These are phyloP conservation scores for Periophthalmus magnuspinnatus DNA, from an alignment of 2,797 vertebrate species.

Conservation along the genomic window DNA sequence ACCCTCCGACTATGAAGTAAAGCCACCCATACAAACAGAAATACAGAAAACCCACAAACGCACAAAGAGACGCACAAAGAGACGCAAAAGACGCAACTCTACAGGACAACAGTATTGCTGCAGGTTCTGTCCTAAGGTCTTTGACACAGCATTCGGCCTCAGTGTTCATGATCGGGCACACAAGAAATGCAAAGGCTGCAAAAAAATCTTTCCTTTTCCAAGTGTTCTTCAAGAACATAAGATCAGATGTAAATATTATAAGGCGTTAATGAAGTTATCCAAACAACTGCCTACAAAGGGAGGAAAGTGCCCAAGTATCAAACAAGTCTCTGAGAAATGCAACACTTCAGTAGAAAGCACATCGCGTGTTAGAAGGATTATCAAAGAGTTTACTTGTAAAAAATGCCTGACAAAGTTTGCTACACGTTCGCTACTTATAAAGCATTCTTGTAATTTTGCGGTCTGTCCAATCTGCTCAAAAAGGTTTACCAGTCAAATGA, in stretches of 20 bases:
- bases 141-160: conserved; percentile 29
- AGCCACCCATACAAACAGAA: background rate
- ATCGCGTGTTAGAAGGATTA: background rate
- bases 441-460: conserved; percentile 28
- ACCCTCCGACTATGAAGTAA: background rate
- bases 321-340: background rate
- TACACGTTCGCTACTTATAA: background rate
- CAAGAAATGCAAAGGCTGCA: conserved; percentile 52
- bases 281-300: background rate
- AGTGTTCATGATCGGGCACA: conserved; percentile 36
- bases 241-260: conserved; percentile 13
- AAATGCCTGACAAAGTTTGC: conserved; percentile 20
- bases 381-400: conserved; percentile 10
- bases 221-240: conserved; percentile 15
- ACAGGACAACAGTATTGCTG: conserved; percentile 5
- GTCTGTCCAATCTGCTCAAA: conserved; percentile 37
- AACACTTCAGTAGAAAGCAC: background rate
- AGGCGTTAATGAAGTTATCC: background rate
- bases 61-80: background rate
- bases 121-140: conserved; percentile 41
- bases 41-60: background rate
- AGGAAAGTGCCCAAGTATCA: background rate
- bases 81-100: accelerated
- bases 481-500: conserved; percentile 6
- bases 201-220: conserved; percentile 28